These are phyloP conservation scores for Gadopsis bispinosus DNA, from an alignment of 2,797 vertebrate genomes.

Conservation along the genomic window DNA sequence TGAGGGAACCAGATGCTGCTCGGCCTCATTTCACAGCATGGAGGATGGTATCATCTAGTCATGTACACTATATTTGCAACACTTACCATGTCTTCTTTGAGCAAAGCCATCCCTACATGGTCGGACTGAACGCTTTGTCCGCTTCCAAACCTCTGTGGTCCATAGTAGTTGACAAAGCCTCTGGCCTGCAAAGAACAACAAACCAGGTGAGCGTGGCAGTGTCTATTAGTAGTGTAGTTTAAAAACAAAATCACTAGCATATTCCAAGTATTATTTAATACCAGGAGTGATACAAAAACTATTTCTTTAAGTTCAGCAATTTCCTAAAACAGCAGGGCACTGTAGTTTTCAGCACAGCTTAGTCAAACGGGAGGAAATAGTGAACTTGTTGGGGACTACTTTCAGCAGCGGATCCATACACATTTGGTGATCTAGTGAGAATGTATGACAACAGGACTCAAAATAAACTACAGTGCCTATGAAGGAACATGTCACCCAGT, in stretches of 20 bases:
- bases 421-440: neutral
- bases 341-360: no score
- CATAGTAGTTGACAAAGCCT: slow-evolving; percentile 97
- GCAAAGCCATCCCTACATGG: slow-evolving; percentile 91
- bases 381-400: neutral
- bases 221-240: neutral
- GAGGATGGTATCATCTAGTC: neutral
- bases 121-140: slow-evolving; percentile 90
- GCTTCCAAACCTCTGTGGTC: slow-evolving; percentile 94
- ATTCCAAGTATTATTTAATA: neutral
- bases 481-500: no score
- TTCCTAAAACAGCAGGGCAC: neutral
- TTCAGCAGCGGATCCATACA: neutral
- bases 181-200: slow-evolving; percentile 79
- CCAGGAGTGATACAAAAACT: neutral
- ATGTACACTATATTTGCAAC: slow-evolving; percentile 9
- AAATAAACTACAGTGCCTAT: neutral
- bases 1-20: neutral
- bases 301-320: neutral
- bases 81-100: slow-evolving; percentile 93
- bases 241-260: neutral
- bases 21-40: neutral
- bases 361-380: neutral
- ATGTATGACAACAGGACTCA: neutral
- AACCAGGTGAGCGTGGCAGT: neutral